A percentile compares a stretch with the other conserved stretches of the same genome.
These are phyloP conservation scores for Trematocara caparti DNA, from an alignment of 2,797 vertebrate species.

Conservation along the genomic window DNA sequence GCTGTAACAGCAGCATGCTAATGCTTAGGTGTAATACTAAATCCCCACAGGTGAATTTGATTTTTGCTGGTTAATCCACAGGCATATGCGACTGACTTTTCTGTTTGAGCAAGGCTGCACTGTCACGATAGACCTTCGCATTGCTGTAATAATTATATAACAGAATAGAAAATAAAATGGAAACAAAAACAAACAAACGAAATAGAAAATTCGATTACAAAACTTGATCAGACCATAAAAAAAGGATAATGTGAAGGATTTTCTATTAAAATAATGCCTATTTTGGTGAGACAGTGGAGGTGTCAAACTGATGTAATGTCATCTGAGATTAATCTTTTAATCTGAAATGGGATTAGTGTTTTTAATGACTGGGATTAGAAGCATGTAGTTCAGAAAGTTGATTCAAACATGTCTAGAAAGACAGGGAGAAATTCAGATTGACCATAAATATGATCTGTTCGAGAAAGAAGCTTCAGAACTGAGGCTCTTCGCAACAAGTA, in stretches of 20 bases:
- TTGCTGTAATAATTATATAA: neutral
- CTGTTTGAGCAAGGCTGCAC: neutral
- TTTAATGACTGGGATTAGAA: neutral
- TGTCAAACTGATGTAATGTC: neutral
- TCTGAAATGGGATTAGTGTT: neutral
- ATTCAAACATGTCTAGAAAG: neutral
- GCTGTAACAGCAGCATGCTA: neutral
- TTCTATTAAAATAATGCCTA: neutral
- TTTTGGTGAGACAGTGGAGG: neutral
- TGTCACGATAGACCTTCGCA: fast-evolving
- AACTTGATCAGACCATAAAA: neutral
- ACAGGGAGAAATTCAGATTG: fast-evolving
- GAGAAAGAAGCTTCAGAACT: neutral
- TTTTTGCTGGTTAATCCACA: neutral
- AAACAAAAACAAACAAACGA: neutral
- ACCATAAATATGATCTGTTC: neutral
- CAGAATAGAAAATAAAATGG: neutral
- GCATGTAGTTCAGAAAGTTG: neutral
- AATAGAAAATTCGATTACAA: fast-evolving
- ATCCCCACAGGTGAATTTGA: neutral
- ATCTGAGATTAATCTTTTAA: neutral
- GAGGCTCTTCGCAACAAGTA: neutral
- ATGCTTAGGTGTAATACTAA: neutral
- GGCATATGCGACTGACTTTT: neutral
- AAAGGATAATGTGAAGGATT: neutral